Evolutionary conservation across 53 echinoderm and acorn worm species (phyloP).

Genomic region (Arbacia lixula): DNA sequence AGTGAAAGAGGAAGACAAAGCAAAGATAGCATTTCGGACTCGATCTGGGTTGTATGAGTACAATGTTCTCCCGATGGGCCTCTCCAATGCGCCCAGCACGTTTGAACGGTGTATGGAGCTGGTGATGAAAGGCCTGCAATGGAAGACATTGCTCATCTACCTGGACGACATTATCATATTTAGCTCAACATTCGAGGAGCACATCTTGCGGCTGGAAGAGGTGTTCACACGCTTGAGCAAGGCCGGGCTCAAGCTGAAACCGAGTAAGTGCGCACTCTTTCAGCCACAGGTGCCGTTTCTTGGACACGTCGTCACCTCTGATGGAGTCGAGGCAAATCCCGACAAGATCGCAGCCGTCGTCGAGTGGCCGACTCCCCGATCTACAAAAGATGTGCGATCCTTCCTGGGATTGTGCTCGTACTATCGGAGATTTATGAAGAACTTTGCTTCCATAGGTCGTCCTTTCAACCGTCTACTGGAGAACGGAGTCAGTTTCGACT

Average conservation of each 20-base stretch:
- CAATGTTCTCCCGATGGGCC: constrained; percentile 45
- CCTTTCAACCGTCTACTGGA: constrained; percentile 1
- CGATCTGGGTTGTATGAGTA: constrained; percentile 59
- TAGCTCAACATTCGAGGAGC: neutral
- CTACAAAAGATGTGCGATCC: constrained; percentile 2
- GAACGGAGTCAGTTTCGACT: constrained; percentile 1
- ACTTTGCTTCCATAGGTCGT: constrained; percentile 34
- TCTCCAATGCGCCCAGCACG: constrained; percentile 54
- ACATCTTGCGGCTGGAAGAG: neutral
- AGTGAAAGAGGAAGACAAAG: constrained; percentile 49
- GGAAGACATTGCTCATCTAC: constrained; percentile 63
- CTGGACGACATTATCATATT: constrained; percentile 63
- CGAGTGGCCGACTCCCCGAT: constrained; percentile 57
- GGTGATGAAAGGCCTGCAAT: constrained; percentile 57
- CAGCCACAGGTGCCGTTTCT: constrained; percentile 53
- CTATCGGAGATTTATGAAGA: neutral
- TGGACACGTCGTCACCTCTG: constrained; percentile 23
- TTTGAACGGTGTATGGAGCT: constrained; percentile 63
- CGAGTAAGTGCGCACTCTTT: constrained; percentile 1
- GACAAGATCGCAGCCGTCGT: constrained; percentile 40
- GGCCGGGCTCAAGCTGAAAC: neutral
- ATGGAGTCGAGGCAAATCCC: constrained; percentile 41
- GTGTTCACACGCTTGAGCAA: neutral
- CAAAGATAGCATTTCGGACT: constrained; percentile 64
- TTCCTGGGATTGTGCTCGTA: neutral